Base-by-base conservation (phyloP, 2,113 vertebrate species). In the Rattus rattus region DNA sequence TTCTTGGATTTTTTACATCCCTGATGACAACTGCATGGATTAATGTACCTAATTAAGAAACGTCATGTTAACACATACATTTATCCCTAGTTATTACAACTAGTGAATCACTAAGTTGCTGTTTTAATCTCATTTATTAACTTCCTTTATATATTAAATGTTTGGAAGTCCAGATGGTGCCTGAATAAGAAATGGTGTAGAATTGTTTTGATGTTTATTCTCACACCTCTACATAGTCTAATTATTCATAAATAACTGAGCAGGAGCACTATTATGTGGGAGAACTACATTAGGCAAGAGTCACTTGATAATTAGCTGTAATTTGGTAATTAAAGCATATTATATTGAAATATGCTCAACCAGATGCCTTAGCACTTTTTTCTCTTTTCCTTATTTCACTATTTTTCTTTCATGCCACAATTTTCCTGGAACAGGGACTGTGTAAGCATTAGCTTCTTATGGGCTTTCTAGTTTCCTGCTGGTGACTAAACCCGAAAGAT, bases 321-420 rank as follows among this genome's bases (percentile, higher is more conserved):
- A 92, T 79, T 92, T 47, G 33, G 13, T 84, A 96, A 84, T 89
- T 69, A 87, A 22, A 49, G 13, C 17, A 16, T 4, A 91, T 92
- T 95, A 28, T 16, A 56, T 89, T 91, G 90, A 89, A 73, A 30
- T 73, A 67, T 85, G 30, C 77, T 22, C 88, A 63, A 69, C 43
- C 7, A 94, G 22, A 73, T 79, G 4, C 9, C 16, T 54, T 54
- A 54, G 52, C 52, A 54, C 43, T 2, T 49, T 52, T 36, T 9
- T 61, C 8, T 77, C 19, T 22, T 97, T 88, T 20, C 83, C 49
- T 94, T 33, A 69, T 30, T 69, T 63, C 67, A 9, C 1, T 5
- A 4, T 7, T 90, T 5, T 79, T 69, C 10, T 24, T 10, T 20
- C 2, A 70, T 52, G 80, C 0, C 3, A 83, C 7, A 43, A 17